These are phyloP conservation scores for Apis dorsata DNA, from an alignment of 1,140 invertebrate genomes.

Conservation along the genomic window DNA sequence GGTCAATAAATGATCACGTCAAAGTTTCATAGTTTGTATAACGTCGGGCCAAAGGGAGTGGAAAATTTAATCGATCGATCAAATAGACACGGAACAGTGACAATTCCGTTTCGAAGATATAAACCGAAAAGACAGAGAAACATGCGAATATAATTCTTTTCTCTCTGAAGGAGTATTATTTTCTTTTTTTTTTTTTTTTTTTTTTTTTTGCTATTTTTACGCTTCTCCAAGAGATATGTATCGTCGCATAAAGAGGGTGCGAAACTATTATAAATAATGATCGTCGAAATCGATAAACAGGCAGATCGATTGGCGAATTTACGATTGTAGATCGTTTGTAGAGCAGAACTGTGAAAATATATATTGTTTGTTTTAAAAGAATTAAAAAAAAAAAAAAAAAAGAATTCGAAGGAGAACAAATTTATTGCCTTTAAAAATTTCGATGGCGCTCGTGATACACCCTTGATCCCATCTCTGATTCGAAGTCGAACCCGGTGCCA, in stretches of 20 bases:
- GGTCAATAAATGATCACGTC: not conserved
- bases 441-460: not conserved
- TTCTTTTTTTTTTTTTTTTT: no score
- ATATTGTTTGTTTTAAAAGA: not conserved
- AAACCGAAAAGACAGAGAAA: not conserved
- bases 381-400: not conserved
- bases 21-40: not conserved
- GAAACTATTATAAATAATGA: constrained; percentile 37
- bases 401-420: not conserved
- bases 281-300: constrained; percentile 27
- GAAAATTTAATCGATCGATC: not conserved
- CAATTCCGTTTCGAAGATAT: not conserved
- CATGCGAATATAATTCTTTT: not conserved
- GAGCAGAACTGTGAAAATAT: not conserved
- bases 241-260: constrained; percentile 23
- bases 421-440: constrained; percentile 2
- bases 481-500: not conserved
- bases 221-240: not conserved
- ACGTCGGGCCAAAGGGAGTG: not conserved
- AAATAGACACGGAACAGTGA: not conserved
- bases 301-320: not conserved
- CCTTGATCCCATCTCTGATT: constrained; percentile 1
- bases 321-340: not conserved
- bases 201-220: constrained; percentile 43
- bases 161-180: not conserved